Evolutionary conservation across 2,797 vertebrate genomes (phyloP), one percentile per base, ranked within the genome.

Genomic region (Onychomys torridus): DNA sequence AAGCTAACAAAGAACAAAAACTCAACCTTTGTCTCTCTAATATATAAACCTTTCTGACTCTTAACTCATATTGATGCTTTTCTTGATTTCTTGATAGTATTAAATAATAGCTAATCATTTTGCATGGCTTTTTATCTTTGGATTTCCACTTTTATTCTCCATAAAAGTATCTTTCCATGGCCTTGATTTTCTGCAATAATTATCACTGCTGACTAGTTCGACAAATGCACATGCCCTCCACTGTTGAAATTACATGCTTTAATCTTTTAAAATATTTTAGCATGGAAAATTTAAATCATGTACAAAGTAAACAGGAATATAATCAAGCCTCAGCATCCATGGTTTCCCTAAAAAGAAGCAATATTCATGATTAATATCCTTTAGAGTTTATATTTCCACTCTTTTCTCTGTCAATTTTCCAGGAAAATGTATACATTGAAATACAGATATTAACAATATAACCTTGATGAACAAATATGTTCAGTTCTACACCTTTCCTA

Each of bases 1-100:
- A 91, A 95, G 82, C 89, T 85, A 93, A 91, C 87, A 79, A 96
- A 82, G 85, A 96, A 87, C 29, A 95, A 79, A 89, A 86, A 65
- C 78, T 21, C 17, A 83, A 88, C 40, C n/a, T 89, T 88, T 65
- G 10, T 93, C 43, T 89, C 37, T 81, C n/a, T 76, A 43, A 86
- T 37, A 52, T 37, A 61, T 86, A 88, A 97, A 84, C 79, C 67
- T 88, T 59, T 61, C 55, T 46, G 17, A 21, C 40, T 61, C 69
- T 49, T 57, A 32, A 43, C 43, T 67, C 77, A 92, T 83, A 78
- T 21, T 2, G 14, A 69, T 91, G 57, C 6, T 93, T 17, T 29
- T 93, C 8, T 32, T 96, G 61, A 76, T 94, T 86, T 83, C 23
- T 6, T 69, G 16, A 49, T 86, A 69, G 32, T 52, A n/a, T 67